These are phyloP conservation scores for Parthenolecanium corni DNA, from an alignment of 2,888 invertebrate genomes.

Conservation along the genomic window DNA sequence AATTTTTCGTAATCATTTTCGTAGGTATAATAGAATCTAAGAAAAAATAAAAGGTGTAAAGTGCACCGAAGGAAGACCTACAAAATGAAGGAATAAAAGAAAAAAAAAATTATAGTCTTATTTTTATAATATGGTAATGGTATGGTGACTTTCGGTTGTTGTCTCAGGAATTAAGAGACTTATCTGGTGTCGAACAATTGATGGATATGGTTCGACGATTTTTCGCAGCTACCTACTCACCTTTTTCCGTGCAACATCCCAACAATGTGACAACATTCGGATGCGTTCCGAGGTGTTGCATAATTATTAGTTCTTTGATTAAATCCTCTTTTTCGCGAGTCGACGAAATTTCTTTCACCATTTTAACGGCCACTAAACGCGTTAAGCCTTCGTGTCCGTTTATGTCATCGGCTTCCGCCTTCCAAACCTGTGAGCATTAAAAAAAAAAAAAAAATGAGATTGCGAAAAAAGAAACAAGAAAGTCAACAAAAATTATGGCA, in stretches of 20 bases:
- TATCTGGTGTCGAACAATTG: too few species aligned
- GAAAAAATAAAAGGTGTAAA: background rate
- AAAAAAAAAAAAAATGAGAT: too few species aligned
- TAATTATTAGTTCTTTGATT: slow-evolving; percentile 59
- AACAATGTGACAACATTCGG: slow-evolving; percentile 69
- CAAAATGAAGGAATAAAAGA: too few species aligned
- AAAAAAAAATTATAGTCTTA: too few species aligned
- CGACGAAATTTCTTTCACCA: slow-evolving; percentile 64
- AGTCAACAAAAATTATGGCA: too few species aligned
- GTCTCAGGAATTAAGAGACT: background rate
- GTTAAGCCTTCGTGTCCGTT: slow-evolving; percentile 64
- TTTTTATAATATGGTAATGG: too few species aligned
- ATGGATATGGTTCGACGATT: background rate
- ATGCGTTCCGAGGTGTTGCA: slow-evolving; percentile 72
- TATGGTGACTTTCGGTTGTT: background rate
- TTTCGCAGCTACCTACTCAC: slow-evolving; percentile 43
- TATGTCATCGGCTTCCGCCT: slow-evolving; percentile 70
- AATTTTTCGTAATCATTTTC: too few species aligned
- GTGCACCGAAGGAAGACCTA: background rate
- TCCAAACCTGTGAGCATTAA: slow-evolving; percentile 54
- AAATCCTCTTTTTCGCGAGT: slow-evolving; percentile 66
- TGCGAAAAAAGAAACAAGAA: too few species aligned
- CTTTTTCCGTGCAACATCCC: slow-evolving; percentile 72
- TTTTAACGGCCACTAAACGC: slow-evolving; percentile 72
- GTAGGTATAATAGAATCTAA: too few species aligned